Conservation (phyloP, 2,888 invertebrate genomes). For the Marronus borbonicus region DNA sequence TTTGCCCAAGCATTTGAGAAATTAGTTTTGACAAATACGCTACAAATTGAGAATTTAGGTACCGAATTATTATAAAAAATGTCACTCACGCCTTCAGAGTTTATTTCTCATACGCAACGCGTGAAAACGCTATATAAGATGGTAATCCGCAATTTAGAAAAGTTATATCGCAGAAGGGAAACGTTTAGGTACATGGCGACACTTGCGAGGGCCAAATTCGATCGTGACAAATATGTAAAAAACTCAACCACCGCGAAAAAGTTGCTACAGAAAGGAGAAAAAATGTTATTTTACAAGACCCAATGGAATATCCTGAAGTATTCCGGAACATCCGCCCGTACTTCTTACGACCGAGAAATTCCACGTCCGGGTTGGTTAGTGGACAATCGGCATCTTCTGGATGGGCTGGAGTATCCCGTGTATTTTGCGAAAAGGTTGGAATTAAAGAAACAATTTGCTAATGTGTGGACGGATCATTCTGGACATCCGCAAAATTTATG, state of each 20-base stretch:
- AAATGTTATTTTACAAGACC: constrained; percentile 77
- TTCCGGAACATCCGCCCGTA: constrained; percentile 72
- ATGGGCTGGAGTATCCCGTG: constrained; percentile 76
- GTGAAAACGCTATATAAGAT: constrained; percentile 87
- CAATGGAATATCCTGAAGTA: constrained; percentile 83
- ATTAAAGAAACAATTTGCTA: constrained; percentile 74
- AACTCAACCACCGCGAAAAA: constrained; percentile 73
- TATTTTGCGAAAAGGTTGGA: constrained; percentile 75
- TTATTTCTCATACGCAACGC: constrained; percentile 76
- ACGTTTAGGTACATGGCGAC: constrained; percentile 72
- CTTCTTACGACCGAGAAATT: constrained; percentile 70
- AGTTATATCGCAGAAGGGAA: constrained; percentile 52
- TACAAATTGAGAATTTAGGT: too few relatives aligned
- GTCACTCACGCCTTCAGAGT: constrained; percentile 33
- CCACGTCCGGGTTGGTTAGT: constrained; percentile 72
- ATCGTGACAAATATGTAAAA: constrained; percentile 71
- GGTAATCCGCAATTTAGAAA: constrained; percentile 76
- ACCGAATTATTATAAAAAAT: neutral
- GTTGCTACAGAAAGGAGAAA: constrained; percentile 75
- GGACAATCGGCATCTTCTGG: constrained; percentile 77
- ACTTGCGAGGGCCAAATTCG: constrained; percentile 74
- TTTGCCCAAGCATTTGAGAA: too few relatives aligned
- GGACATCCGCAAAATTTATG: constrained; percentile 47
- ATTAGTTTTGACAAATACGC: too few relatives aligned
- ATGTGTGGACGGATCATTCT: constrained; percentile 72